Base-by-base conservation (phyloP, 2,888 invertebrate species). In the Lysandra bellargus region DNA sequence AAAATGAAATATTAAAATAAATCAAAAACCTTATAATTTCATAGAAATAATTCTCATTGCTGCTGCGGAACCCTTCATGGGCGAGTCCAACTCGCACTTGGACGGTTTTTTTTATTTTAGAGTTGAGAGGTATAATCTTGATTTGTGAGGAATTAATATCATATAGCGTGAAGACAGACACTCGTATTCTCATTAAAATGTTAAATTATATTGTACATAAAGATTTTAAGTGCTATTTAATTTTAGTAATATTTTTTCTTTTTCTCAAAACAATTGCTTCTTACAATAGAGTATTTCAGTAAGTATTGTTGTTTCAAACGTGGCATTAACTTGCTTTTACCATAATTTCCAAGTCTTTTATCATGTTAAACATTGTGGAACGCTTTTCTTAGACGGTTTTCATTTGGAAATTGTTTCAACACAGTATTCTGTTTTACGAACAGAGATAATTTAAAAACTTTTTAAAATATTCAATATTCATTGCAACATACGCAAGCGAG, bases 371-470 rank as follows among this genome's bases (percentile, higher is more conserved):
- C 14, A 37, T 69, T 69, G 33, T 33, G 14, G 12, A 69, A 33
- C 69, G 69, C 14, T 33, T 69, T 69, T 69, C 69, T 69, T 33
- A 17, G 37, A 37, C 69, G 33, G 69, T 69, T 69, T 69, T 69
- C 69, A 37, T 69, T 69, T 69, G 33, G 33, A 69, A 69, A 14
- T 69, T 14, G 14, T 69, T 69, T 69, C 69, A 69, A 69, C 30
- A 30, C 69, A 49, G 9, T 49, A 30, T 60, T 61, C 7, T 64
- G 64, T 30, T 30, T 4, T 5, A 37, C 33, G 69, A 33, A 64
- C 64, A 30, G 4, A 33, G 14, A 33, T 17, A 30, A 14, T 37
- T 37, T 33, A 69, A 69, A 37, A 69, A 37, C 14, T 33, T 69
- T 37, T 33, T 69, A 17, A 69, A 69, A 69, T 69, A 33, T 33